Conservation (phyloP, 2,888 invertebrate species). For the Drosophila bunnanda region DNA sequence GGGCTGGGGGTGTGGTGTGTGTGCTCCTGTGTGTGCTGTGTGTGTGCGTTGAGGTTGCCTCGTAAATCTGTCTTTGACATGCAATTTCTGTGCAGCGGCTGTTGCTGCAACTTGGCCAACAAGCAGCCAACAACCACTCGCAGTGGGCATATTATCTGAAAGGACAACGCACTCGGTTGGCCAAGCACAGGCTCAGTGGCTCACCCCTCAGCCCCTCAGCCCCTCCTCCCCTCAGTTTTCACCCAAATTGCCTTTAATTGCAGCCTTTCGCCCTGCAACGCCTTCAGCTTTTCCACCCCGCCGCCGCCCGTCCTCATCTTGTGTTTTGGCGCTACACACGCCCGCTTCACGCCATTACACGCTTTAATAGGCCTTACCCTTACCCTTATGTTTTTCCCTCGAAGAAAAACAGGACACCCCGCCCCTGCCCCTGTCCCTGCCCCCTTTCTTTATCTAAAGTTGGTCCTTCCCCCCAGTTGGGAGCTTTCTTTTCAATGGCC, state of each 20-base stretch:
- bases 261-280: slow-evolving; percentile 58
- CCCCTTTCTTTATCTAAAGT: slow-evolving; percentile 37
- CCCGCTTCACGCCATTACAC: slow-evolving; percentile 77
- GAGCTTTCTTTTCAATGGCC: slow-evolving; percentile 39
- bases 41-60: slow-evolving; percentile 47
- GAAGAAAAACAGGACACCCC: slow-evolving; percentile 11
- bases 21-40: slow-evolving; percentile 8
- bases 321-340: slow-evolving; percentile 51
- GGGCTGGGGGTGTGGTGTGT: background rate
- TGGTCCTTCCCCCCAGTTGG: slow-evolving; percentile 3
- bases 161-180: slow-evolving; percentile 71
- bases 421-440: background rate
- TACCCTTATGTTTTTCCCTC: slow-evolving; percentile 2
- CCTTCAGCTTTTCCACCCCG: slow-evolving; percentile 45
- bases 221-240: slow-evolving; percentile 21
- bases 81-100: slow-evolving; percentile 76
- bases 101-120: slow-evolving; percentile 62
- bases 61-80: slow-evolving; percentile 81
- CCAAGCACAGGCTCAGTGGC: slow-evolving; percentile 35
- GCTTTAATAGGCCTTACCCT: slow-evolving; percentile 71
- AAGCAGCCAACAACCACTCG: slow-evolving; percentile 31
- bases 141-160: slow-evolving; percentile 56
- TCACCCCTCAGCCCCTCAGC: slow-evolving; percentile 1
- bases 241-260: slow-evolving; percentile 78
- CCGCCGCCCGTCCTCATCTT: slow-evolving; percentile 4